phyloP scores from a whole-genome alignment of 2,113 vertebrate species.

The Oplegnathus fasciatus region DNA sequence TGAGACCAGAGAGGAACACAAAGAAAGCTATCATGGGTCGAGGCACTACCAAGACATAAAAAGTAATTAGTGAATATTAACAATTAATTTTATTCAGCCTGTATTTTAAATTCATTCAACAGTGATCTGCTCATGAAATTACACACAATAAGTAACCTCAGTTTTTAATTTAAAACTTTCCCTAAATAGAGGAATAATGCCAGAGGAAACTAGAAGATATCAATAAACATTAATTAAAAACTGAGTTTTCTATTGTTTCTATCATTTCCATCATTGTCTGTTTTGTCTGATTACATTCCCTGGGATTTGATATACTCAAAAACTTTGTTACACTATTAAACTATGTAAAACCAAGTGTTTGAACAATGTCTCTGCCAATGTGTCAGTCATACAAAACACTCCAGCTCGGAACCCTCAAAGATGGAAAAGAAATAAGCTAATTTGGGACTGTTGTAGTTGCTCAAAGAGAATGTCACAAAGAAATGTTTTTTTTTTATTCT shows the following conservation, averaged over 20 bases:
- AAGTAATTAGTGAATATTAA: neutral
- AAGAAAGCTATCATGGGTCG: constrained; percentile 77
- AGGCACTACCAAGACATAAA: neutral
- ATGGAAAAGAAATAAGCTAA: too few species aligned
- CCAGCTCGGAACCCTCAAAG: too few species aligned
- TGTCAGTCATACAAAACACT: too few species aligned
- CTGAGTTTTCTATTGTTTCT: neutral
- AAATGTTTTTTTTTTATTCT: too few species aligned
- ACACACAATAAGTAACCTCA: neutral
- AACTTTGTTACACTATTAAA: too few species aligned
- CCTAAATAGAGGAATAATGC: neutral
- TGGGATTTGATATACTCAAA: neutral
- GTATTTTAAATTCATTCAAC: neutral
- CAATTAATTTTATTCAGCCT: neutral
- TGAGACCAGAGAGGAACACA: constrained; percentile 81
- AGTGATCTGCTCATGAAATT: neutral
- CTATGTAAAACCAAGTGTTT: too few species aligned
- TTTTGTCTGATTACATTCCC: neutral
- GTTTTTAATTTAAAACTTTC: neutral
- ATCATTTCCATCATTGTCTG: too few species aligned
- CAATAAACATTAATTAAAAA: too few species aligned
- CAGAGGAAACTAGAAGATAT: too few species aligned
- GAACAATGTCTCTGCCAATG: too few species aligned
- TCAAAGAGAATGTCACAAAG: too few species aligned
- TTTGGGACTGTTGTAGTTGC: too few species aligned